Conservation (phyloP, 1,140 invertebrate genomes). For the Anastrepha ludens region DNA sequence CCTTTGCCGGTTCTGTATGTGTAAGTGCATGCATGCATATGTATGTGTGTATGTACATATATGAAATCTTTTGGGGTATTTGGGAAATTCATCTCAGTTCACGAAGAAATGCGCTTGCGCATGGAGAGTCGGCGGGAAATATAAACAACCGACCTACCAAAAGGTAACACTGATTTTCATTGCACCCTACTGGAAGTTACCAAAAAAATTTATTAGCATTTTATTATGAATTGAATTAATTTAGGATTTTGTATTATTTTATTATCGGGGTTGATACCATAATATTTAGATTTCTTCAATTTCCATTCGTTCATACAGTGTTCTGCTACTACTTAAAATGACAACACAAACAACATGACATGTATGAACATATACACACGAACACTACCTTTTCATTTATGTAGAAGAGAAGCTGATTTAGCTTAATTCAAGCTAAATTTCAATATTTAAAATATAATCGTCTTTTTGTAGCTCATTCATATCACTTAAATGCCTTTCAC, state of each 20-base stretch:
- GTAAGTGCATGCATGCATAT: neutral
- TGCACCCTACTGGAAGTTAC: neutral
- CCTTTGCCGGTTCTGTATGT: neutral
- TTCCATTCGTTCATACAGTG: too few species aligned
- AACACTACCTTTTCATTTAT: too few species aligned
- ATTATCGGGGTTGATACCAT: too few species aligned
- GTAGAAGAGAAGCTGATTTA: too few species aligned
- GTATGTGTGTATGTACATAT: neutral
- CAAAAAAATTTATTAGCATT: neutral
- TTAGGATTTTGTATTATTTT: too few species aligned
- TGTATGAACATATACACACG: too few species aligned
- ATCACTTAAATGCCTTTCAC: neutral
- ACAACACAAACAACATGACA: too few species aligned
- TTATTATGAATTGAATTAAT: neutral
- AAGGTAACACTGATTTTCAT: neutral
- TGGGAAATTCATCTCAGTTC: slow-evolving; percentile 7
- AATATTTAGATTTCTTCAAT: too few species aligned
- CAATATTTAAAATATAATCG: too few species aligned
- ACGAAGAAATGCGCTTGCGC: slow-evolving; percentile 6
- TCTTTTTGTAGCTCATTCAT: neutral
- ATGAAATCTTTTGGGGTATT: neutral
- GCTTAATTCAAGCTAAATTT: too few species aligned
- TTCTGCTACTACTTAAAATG: too few species aligned
- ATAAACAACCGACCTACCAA: neutral
- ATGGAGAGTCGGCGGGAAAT: neutral